Evolutionary conservation across 2,888 invertebrate genomes (phyloP), one percentile per base, ranked within the genome.

Genomic region (Mimachlamys varia): DNA sequence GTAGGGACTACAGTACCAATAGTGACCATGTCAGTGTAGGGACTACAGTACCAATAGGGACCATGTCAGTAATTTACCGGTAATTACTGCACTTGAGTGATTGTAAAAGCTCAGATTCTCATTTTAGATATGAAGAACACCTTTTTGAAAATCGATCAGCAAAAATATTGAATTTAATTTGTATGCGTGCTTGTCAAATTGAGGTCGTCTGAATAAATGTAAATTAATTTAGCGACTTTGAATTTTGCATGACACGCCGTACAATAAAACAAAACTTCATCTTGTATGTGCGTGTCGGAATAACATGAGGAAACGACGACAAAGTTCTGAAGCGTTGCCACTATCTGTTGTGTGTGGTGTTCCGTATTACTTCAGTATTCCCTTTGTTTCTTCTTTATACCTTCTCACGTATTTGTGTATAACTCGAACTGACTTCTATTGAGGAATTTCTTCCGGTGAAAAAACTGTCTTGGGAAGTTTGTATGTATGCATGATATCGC

Each of bases 341-440:
- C 27, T 76, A 12, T 33, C 33, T 27, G 76, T 12, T 27, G 12
- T 33, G 76, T 33, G 7, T 76, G 33, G 76, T 76, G 7, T 19
- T 19, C 19, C 22, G 12, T 10, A 22, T 15, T 76, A 76, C 76
- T 76, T 33, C 13, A 27, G 33, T 15, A 76, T 76, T 76, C 76
- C 76, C 12, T 76, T 76, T 76, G 76, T 76, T 76, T 76, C 76
- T 76, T 76, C 76, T 76, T 76, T 76, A 76, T 33, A 33, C 10
- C 76, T 76, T 76, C 27, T 15, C 76, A 76, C 33, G 76, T 33
- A 33, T 76, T 33, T 76, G 27, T 76, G 76, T 33, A 76, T 76
- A 76, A 76, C 13, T 76, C 76, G 76, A 76, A 76, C 76, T 76
- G 76, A 76, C 76, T 76, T 76, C 76, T 76, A 76, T 76, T 76